Evolutionary conservation across 2,113 vertebrate genomes (phyloP).

Genomic region (Pogonocichla stellata): DNA sequence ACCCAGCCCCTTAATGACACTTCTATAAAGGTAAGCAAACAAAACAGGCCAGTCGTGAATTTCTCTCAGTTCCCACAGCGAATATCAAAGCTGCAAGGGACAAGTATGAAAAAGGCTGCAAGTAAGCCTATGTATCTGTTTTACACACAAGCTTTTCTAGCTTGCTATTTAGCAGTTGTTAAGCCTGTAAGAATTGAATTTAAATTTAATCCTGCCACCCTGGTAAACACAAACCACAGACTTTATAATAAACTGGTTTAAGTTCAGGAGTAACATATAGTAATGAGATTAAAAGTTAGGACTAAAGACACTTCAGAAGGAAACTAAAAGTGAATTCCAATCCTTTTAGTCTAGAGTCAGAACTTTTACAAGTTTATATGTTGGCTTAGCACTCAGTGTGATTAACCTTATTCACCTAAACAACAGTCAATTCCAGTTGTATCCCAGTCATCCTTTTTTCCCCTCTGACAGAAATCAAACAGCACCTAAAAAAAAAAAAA

Average conservation of each 20-base stretch:
- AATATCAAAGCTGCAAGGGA: background rate
- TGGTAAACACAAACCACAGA: background rate
- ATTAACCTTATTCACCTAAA: slow-evolving; percentile 14
- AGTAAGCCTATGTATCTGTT: background rate
- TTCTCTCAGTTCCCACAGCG: background rate
- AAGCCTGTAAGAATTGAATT: background rate
- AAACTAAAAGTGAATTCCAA: background rate
- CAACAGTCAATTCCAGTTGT: background rate
- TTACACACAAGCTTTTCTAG: background rate
- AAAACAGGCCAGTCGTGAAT: background rate
- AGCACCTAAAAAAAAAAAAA: background rate
- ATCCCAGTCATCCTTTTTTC: background rate
- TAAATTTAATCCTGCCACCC: background rate
- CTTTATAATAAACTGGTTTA: background rate
- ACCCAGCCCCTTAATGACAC: slow-evolving; percentile 34
- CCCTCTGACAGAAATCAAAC: background rate
- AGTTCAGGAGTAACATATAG: background rate
- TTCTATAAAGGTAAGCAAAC: slow-evolving; percentile 33
- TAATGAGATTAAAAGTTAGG: background rate
- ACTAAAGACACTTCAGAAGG: background rate
- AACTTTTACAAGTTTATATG: background rate
- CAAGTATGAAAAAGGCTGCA: background rate
- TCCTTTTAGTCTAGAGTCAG: background rate
- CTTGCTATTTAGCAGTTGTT: background rate
- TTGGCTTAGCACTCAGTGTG: background rate